These are phyloP conservation scores for Montipora capitata DNA, from an alignment of 92 coral and sea anemone species.

Conservation along the genomic window DNA sequence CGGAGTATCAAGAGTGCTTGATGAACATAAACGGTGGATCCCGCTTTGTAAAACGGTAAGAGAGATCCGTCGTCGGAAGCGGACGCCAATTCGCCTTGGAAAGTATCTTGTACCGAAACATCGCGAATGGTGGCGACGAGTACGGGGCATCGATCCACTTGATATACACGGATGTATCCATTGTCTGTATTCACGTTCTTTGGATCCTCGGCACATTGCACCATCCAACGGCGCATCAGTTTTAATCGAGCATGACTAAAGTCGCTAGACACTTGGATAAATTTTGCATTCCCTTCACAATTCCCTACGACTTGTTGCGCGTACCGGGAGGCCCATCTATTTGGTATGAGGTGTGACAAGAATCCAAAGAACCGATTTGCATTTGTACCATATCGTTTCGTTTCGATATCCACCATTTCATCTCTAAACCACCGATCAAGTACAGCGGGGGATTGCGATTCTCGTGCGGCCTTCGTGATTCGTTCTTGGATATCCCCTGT, in stretches of 20 bases:
- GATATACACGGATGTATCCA: not conserved
- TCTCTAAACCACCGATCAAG: not conserved
- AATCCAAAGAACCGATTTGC: not conserved
- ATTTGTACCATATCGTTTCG: not conserved
- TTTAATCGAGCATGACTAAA: conserved; percentile 6
- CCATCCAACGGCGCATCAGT: conserved; percentile 5
- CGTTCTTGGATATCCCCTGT: conserved; percentile 3
- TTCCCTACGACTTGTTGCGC: not conserved
- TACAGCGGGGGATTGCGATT: not conserved
- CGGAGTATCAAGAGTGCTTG: conserved; percentile 10
- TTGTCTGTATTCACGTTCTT: not conserved
- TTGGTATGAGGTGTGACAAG: not conserved
- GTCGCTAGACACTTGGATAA: not conserved
- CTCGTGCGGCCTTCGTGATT: conserved; percentile 10
- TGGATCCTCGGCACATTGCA: not conserved
- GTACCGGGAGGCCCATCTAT: conserved; percentile 6
- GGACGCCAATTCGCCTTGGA: not conserved
- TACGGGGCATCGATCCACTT: conserved; percentile 10
- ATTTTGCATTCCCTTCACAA: not conserved
- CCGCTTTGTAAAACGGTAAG: conserved; percentile 8
- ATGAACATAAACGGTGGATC: conserved; percentile 3
- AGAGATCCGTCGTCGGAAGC: not conserved
- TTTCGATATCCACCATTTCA: not conserved
- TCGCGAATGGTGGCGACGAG: conserved; percentile 5
- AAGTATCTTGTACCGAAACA: not conserved